These are phyloP conservation scores for Amorpha juglandis DNA, from an alignment of 2,888 invertebrate genomes.

Conservation along the genomic window DNA sequence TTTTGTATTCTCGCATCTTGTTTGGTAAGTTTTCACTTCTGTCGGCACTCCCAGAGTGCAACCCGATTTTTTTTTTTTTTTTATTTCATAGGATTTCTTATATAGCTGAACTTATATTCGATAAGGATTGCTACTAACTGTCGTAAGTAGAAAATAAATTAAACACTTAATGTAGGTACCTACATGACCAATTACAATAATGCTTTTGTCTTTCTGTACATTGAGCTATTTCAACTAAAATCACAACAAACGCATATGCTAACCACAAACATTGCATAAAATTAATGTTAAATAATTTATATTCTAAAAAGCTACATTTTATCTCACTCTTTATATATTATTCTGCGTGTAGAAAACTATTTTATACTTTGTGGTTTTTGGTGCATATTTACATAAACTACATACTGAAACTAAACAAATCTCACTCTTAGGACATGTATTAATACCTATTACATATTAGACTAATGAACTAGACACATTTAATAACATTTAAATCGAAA, in stretches of 20 bases:
- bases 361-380: slow-evolving; percentile 28
- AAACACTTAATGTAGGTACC: neutral
- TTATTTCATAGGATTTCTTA: slow-evolving; percentile 8
- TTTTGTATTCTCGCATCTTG: no score
- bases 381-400: slow-evolving; percentile 17
- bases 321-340: slow-evolving; percentile 56
- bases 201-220: slow-evolving; percentile 54
- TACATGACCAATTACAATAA: neutral
- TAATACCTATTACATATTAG: slow-evolving; percentile 2
- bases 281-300: slow-evolving; percentile 32
- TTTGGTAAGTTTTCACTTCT: no score
- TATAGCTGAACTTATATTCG: neutral
- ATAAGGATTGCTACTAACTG: neutral
- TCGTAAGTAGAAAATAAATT: neutral
- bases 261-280: slow-evolving; percentile 41
- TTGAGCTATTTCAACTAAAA: slow-evolving; percentile 47
- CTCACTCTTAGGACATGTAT: slow-evolving; percentile 56
- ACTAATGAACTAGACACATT: slow-evolving; percentile 17
- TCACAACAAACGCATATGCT: slow-evolving; percentile 38
- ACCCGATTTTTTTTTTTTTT: no score
- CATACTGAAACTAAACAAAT: slow-evolving; percentile 28
- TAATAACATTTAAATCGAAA: slow-evolving; percentile 17
- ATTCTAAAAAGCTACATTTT: slow-evolving; percentile 49
- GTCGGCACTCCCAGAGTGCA: no score
- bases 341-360: slow-evolving; percentile 31